Conservation (phyloP, 2,797 vertebrate genomes). For the Meriones psammophilus region DNA sequence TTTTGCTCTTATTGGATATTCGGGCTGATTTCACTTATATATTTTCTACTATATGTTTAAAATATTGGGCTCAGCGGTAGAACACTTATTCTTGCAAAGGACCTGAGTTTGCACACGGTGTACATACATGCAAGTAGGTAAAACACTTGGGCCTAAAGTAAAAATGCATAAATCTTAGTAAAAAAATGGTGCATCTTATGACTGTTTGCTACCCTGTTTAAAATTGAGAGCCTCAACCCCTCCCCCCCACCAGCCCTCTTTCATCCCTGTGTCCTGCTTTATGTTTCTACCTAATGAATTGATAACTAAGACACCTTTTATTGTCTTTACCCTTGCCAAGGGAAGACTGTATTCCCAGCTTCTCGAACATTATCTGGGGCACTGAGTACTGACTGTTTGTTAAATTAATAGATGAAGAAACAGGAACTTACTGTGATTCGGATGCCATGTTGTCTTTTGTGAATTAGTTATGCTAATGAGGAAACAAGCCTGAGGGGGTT, state of each 20-base stretch:
- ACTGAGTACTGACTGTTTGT: conserved; percentile 18
- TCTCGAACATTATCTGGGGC: not conserved
- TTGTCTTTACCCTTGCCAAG: not conserved
- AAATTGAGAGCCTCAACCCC: not conserved
- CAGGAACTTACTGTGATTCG: not conserved
- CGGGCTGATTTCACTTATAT: not conserved
- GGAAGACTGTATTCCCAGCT: not conserved
- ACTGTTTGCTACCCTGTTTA: not conserved
- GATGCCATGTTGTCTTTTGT: not conserved
- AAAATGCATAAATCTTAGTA: not conserved
- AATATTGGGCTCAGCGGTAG: not conserved
- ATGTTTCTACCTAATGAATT: not conserved
- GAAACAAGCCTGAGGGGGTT: not conserved
- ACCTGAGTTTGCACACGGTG: not conserved
- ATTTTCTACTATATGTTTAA: conserved; percentile 40
- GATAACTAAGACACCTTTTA: not conserved
- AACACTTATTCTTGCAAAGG: not conserved
- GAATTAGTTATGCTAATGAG: not conserved
- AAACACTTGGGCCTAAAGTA: not conserved
- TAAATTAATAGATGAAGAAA: conserved; percentile 25
- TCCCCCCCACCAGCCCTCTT: not conserved
- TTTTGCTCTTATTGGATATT: conserved; percentile 7
- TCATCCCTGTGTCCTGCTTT: not conserved
- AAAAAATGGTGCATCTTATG: not conserved
- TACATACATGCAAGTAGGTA: not conserved